Percentiles rank a stretch among this genome's conserved stretches.
Conservation (phyloP, 2,113 vertebrate genomes). For the Stigmatopora nigra region DNA sequence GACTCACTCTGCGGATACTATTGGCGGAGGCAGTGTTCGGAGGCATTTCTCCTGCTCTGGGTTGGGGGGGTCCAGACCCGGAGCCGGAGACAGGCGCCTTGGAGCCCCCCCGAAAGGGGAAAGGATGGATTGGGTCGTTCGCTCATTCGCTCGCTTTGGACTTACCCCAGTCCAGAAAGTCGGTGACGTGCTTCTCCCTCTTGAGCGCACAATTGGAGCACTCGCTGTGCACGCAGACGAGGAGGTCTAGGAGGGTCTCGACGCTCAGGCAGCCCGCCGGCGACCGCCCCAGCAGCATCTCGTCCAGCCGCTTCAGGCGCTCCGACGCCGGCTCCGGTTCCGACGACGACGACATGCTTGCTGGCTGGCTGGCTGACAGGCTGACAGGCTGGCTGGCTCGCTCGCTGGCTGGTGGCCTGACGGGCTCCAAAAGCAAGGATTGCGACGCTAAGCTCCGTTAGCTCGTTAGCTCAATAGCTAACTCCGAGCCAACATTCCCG, state of each 20-base stretch:
- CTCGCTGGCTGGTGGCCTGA: background rate
- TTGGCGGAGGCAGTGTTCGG: too few species aligned
- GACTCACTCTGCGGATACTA: too few species aligned
- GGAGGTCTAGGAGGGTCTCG: constrained; percentile 89
- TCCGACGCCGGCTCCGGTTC: constrained; percentile 84
- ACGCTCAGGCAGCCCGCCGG: constrained; percentile 77
- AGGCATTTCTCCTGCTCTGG: too few species aligned
- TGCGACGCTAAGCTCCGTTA: constrained; percentile 49
- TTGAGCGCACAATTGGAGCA: constrained; percentile 78
- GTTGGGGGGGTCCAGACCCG: background rate
- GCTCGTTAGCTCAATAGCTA: constrained; percentile 53
- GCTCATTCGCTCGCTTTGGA: background rate
- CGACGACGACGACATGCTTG: background rate
- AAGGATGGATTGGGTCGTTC: background rate
- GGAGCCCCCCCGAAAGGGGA: background rate
- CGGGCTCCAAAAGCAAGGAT: background rate
- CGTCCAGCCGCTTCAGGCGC: constrained; percentile 90
- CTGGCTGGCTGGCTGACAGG: background rate
- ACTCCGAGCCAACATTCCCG: constrained; percentile 54
- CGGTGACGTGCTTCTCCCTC: constrained; percentile 86
- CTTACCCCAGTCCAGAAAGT: constrained; percentile 96
- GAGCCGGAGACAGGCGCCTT: background rate
- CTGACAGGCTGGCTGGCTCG: background rate
- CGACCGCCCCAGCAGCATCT: constrained; percentile 80
- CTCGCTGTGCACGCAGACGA: constrained; percentile 83